A percentile compares a stretch with the other conserved stretches of the same genome.
These are phyloP conservation scores for Fragum whitleyi DNA, from an alignment of 2,888 invertebrate genomes.

Conservation along the genomic window DNA sequence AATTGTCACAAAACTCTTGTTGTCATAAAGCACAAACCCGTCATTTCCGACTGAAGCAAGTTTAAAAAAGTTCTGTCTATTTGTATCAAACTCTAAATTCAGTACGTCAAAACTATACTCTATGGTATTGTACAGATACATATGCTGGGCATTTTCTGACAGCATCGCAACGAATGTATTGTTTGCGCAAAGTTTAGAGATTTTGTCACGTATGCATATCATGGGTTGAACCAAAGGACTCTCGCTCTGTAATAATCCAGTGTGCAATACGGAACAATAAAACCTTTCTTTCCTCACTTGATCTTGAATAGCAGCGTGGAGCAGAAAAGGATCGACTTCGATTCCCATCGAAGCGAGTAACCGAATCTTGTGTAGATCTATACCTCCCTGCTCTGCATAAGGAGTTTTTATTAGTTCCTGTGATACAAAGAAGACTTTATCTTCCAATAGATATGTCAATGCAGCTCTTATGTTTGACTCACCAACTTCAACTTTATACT, in stretches of 20 bases:
- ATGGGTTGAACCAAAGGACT: neutral
- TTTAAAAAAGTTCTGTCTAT: neutral
- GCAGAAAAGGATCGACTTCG: neutral
- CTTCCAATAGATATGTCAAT: neutral
- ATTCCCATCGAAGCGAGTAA: neutral
- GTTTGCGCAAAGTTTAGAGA: neutral
- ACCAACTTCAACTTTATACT: neutral
- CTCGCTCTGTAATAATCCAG: neutral
- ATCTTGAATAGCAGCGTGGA: neutral
- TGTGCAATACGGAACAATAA: neutral
- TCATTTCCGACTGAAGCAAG: neutral
- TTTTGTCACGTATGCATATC: neutral
- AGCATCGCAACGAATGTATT: neutral
- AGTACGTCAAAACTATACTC: neutral
- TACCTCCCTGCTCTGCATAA: neutral
- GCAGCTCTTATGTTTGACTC: neutral
- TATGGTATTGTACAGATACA: neutral
- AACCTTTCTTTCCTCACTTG: neutral
- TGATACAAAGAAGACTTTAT: slow-evolving; percentile 3
- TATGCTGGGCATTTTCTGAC: neutral
- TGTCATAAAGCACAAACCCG: slow-evolving; percentile 41
- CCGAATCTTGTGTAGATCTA: neutral
- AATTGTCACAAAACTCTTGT: slow-evolving; percentile 12
- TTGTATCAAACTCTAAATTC: neutral
- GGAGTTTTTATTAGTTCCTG: neutral